Base-by-base conservation (phyloP, 2,888 invertebrate species). In the Acronicta psi region DNA sequence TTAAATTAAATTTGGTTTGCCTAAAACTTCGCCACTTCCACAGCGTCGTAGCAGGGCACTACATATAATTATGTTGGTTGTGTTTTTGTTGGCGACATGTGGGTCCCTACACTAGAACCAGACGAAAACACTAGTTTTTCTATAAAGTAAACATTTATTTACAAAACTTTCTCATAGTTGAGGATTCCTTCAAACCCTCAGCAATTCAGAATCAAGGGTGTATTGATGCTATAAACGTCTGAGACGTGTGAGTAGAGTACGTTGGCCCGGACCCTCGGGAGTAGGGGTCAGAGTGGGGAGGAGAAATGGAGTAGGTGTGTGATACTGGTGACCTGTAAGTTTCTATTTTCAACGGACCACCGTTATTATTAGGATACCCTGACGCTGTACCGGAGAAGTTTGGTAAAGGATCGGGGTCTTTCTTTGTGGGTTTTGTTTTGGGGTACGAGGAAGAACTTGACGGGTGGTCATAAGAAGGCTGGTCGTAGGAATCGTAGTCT, bases 201-300 rank as follows among this genome's bases (percentile, higher is more conserved):
- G 2, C 14, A 11, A 11, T 11, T 7, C 1, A 6, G 4, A 5
- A 0, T 42, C 9, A 46, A 20, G 50, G 41, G 20, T 51, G 31
- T 25, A 41, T 0, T 7, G 14, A 41, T 4, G 36, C 50, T n/a
- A 37, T 0, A 40, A 50, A 41, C 11, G 49, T 49, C 10, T 45
- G 25, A 5, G 44, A 50, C 18, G 36, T 43, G 34, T 44, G 49
- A 0, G 29, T 53, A 29, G 29, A 53, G 17, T 29, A 53, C 7
- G 37, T 29, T 0, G 43, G 25, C 7, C 37, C 40, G 6, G 34
- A 34, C 6, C 49, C 49, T 17, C 16, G 17, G n/a, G 37, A 14
- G 29, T 44, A 38, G 10, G 43, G 52, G 25, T 43, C 7, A 23
- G 42, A 42, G 2, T 41, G 11, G 17, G 51, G 31, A 36, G 36